Conservation (phyloP, 2,797 vertebrate genomes). For the Liasis olivaceus region DNA sequence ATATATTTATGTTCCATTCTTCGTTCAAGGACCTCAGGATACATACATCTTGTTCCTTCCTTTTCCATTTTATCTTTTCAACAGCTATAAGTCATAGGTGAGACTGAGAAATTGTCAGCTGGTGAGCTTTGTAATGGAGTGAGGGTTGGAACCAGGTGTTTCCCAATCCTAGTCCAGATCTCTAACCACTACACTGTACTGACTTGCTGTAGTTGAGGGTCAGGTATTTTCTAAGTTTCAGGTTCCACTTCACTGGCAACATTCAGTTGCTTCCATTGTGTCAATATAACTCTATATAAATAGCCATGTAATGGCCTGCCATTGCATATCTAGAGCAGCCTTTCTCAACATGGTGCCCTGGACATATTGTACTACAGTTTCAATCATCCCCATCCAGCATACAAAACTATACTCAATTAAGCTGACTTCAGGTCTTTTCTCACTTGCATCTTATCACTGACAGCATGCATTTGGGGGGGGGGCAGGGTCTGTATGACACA, state of each 20-base stretch:
- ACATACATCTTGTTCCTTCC: too few species aligned
- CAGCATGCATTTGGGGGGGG: too few species aligned
- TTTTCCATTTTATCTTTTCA: too few species aligned
- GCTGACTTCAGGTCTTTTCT: neutral
- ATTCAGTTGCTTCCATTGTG: neutral
- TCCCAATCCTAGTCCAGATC: neutral
- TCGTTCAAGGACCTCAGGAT: too few species aligned
- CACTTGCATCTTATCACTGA: neutral
- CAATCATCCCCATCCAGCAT: neutral
- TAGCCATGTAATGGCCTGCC: neutral
- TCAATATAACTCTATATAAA: neutral
- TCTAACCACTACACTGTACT: neutral
- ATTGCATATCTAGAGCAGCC: neutral
- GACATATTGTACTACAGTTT: neutral
- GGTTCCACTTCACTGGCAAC: neutral
- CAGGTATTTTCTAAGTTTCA: neutral
- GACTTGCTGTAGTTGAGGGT: neutral
- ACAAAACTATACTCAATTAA: neutral
- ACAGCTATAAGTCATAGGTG: neutral
- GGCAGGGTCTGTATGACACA: neutral
- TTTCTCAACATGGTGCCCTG: neutral
- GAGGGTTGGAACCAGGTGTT: neutral
- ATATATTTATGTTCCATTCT: too few species aligned
- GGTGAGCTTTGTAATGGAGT: neutral
- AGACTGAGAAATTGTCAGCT: neutral